Percentiles rank a stretch among this genome's conserved stretches.
These are phyloP conservation scores for Agelas oroides DNA, from an alignment of 37 sponge, comb jelly and placozoan genomes.

Conservation along the genomic window DNA sequence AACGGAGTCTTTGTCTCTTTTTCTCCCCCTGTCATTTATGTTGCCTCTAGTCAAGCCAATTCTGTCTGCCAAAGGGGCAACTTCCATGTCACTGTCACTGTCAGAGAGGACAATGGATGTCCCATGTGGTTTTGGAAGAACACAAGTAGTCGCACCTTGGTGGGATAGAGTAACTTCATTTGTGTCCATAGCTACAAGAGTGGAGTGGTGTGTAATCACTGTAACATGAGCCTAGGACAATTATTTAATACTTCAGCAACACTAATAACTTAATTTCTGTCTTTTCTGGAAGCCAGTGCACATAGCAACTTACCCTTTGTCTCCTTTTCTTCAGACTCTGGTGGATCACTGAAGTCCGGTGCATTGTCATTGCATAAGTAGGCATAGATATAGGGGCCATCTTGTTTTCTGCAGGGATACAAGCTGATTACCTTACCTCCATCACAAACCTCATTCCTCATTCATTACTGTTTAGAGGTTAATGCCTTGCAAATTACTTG, in stretches of 20 bases:
- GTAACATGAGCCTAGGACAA: too few species aligned
- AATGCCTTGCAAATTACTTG: too few species aligned
- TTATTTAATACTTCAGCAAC: too few species aligned
- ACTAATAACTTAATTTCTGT: too few species aligned
- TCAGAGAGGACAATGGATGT: background rate
- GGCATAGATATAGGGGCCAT: slow-evolving; percentile 38
- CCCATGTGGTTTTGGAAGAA: background rate
- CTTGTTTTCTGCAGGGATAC: slow-evolving; percentile 21
- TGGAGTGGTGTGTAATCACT: background rate
- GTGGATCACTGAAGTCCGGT: slow-evolving; percentile 19
- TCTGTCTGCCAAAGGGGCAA: slow-evolving; percentile 7
- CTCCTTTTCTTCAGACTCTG: background rate
- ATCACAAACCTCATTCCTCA: too few species aligned
- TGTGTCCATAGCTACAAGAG: background rate
- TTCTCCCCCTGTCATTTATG: background rate
- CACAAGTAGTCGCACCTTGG: background rate
- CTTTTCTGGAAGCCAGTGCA: too few species aligned
- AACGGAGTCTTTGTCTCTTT: background rate
- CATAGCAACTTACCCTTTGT: too few species aligned
- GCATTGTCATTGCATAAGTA: slow-evolving; percentile 56
- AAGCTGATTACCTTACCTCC: too few species aligned
- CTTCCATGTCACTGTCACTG: slow-evolving; percentile 10
- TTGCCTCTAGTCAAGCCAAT: background rate
- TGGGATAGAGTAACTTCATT: background rate
- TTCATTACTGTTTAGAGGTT: too few species aligned